Conservation (phyloP, 2,113 vertebrate genomes). For the Oreochromis spilurus region DNA sequence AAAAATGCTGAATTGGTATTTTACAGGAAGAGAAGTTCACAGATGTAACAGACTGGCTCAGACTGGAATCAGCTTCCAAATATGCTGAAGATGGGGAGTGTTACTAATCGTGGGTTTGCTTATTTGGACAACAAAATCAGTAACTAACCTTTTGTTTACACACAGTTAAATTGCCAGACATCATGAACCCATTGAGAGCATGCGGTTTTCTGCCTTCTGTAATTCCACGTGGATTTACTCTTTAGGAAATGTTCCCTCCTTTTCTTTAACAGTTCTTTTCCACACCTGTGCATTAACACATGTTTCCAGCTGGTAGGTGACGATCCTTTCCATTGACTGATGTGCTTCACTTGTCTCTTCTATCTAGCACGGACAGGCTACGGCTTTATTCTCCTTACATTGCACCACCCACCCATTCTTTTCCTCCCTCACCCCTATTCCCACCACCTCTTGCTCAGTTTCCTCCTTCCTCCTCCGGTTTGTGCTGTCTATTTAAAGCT, state of each 20-base stretch:
- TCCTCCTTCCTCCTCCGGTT: neutral
- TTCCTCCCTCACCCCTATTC: neutral
- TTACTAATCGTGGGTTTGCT: neutral
- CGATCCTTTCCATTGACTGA: neutral
- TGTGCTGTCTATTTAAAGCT: slow-evolving; percentile 37
- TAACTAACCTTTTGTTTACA: neutral
- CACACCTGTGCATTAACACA: neutral
- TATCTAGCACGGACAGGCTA: neutral
- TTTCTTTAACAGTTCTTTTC: neutral
- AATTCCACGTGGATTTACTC: neutral
- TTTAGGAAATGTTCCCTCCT: neutral
- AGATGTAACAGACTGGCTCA: neutral
- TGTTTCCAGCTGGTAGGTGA: neutral
- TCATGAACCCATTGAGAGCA: neutral
- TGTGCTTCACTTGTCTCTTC: neutral
- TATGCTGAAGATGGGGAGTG: neutral
- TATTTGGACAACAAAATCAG: neutral
- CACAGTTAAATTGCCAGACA: neutral
- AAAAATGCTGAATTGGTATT: neutral
- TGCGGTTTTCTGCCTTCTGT: neutral
- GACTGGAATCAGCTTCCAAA: neutral
- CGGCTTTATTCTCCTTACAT: neutral
- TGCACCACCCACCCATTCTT: neutral
- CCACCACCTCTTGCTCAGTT: neutral
- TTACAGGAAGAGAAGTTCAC: neutral